Evolutionary conservation across 2,888 invertebrate species (phyloP), one percentile per base, ranked within the genome.

Genomic region (Archaeoteleia sp.): DNA sequence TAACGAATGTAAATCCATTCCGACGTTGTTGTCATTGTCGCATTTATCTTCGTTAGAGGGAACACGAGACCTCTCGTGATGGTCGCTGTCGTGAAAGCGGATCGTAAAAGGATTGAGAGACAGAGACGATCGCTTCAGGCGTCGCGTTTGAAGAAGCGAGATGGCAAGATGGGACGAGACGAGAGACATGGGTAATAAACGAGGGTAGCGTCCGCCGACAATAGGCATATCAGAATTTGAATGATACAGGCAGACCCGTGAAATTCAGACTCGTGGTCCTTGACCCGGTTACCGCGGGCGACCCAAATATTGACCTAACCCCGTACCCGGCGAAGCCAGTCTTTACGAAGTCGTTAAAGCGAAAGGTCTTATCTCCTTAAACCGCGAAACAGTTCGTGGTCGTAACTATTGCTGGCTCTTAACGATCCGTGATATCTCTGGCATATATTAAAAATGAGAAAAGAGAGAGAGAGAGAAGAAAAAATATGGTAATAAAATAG

Each of bases 271-370:
- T 40, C 58, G 54, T 73, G 73, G 77, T 78, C 79, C 81, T 81
- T 81, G 81, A 80, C 81, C 80, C 70, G 76, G 76, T 80, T 80
- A 74, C 72, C 62, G 67, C 67, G 67, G 57, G 67, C 73, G 75
- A 76, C 76, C 73, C 78, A 77, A 79, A 79, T 80, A 78, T 79
- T 77, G 79, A 80, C 73, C 78, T 77, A 77, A 79, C 74, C 77
- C 72, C 60, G 66, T 67, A 62, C 71, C 61, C 70, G 55, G 68
- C 58, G 68, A 70, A 63, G 40, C 65, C 60, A 67, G 67, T 70
- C 69, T 69, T 72, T 62, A 54, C 72, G 71, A 71, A 76, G 73
- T 78, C 74, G 74, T 77, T 77, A 71, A 74, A 74, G 65, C 73
- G 66, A 74, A 74, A 74, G 65, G 69, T 71, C 71, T 74, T 67